Evolutionary conservation across 2,797 vertebrate species (phyloP).

Genomic region (Coregonus ussuriensis): DNA sequence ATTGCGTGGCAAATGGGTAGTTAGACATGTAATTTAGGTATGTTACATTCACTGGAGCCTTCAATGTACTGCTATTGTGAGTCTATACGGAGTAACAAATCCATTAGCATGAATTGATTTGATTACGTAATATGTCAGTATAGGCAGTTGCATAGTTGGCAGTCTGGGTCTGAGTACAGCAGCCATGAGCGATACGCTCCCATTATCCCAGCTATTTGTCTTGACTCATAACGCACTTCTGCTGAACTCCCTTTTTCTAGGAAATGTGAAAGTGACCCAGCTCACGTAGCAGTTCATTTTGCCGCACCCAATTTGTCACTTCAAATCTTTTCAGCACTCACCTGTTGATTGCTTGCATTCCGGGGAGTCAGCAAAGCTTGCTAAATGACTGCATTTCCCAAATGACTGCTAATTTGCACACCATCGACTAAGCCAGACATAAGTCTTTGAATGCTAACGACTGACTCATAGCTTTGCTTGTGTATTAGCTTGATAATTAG

Average conservation of each 20-base stretch:
- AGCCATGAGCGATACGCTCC: conserved; percentile 52
- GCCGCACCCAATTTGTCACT: not conserved
- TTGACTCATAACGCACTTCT: not conserved
- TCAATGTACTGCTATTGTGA: not conserved
- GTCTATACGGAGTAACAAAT: not conserved
- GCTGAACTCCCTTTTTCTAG: conserved; percentile 18
- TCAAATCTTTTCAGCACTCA: conserved; percentile 20
- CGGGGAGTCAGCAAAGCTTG: not conserved
- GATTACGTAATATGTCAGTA: not conserved
- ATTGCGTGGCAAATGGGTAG: no score
- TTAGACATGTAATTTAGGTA: not conserved
- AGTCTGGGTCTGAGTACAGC: conserved; percentile 45
- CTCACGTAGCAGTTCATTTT: conserved; percentile 15
- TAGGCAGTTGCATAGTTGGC: not conserved
- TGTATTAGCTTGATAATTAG: conserved; percentile 48
- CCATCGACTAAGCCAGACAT: not conserved
- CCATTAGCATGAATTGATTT: not conserved
- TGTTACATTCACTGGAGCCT: not conserved
- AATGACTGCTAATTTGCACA: not conserved
- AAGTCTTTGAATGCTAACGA: conserved; percentile 21
- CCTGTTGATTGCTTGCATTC: conserved; percentile 36
- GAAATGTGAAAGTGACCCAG: conserved; percentile 26
- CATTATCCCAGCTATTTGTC: conserved; percentile 52
- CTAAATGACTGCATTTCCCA: not conserved
- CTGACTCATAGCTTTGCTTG: conserved; percentile 28